Percentiles rank a stretch among this genome's conserved stretches.
phyloP scores from a whole-genome alignment of 2,113 vertebrate genomes.

The Tichodroma muraria region DNA sequence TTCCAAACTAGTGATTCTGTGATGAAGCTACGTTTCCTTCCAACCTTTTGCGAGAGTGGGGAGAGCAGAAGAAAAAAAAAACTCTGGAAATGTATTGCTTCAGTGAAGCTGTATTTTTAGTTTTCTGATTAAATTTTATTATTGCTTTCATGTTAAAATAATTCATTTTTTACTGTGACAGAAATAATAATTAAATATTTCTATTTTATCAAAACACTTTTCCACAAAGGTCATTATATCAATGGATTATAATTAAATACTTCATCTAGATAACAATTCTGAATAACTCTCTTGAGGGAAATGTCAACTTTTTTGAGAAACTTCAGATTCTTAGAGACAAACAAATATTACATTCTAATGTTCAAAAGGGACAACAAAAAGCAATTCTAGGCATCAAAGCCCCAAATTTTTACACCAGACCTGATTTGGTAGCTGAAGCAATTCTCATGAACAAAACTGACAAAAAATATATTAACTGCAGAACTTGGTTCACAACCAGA shows the following conservation, averaged over 20 bases:
- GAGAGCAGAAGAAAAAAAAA: background rate
- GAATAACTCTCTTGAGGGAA: background rate
- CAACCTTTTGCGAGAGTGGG: background rate
- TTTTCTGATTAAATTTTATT: background rate
- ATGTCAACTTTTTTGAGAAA: background rate
- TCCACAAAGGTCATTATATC: background rate
- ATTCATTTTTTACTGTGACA: background rate
- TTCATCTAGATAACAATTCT: background rate
- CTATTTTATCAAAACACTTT: background rate
- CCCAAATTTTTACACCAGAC: background rate
- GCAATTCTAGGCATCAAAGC: background rate
- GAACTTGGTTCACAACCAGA: background rate
- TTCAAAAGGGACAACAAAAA: background rate
- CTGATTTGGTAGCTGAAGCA: background rate
- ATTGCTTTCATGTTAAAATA: background rate
- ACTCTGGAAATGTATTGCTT: background rate
- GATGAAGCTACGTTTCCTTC: background rate
- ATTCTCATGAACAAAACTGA: background rate
- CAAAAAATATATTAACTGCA: background rate
- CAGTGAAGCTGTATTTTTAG: background rate
- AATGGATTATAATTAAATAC: background rate
- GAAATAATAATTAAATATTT: background rate
- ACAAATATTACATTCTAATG: background rate
- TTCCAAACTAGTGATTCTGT: no score
- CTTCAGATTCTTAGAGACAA: background rate